These are phyloP conservation scores for Drosophila neutralis DNA, from an alignment of 2,888 invertebrate genomes.

Conservation along the genomic window DNA sequence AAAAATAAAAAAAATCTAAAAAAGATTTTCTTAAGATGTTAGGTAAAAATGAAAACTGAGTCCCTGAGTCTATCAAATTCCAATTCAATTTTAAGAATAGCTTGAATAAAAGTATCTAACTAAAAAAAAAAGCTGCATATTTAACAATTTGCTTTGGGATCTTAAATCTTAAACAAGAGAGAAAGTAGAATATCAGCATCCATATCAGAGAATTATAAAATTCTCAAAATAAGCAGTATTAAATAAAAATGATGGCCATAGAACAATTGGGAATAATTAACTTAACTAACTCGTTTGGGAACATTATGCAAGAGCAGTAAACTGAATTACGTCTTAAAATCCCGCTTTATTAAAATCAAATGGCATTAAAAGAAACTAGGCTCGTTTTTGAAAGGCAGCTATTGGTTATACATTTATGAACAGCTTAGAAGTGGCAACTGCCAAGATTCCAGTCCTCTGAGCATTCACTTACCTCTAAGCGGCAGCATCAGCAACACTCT, in stretches of 20 bases:
- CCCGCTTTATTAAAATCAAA: background rate
- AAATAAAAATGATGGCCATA: background rate
- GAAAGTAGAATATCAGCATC: background rate
- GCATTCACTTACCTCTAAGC: constrained; percentile 74
- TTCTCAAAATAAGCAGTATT: background rate
- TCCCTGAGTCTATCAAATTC: background rate
- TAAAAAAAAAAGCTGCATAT: background rate
- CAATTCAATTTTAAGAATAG: background rate
- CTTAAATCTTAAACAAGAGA: background rate
- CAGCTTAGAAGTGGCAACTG: constrained; percentile 27
- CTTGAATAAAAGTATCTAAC: background rate
- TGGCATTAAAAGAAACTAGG: constrained; percentile 14
- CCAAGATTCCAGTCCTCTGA: constrained; percentile 29
- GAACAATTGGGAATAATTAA: background rate
- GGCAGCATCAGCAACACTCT: constrained; percentile 68
- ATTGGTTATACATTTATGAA: constrained; percentile 23
- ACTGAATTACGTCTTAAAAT: background rate
- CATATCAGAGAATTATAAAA: background rate
- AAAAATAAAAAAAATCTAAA: background rate
- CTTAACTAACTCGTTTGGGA: background rate
- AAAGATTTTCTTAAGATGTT: background rate
- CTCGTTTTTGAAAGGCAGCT: constrained; percentile 62
- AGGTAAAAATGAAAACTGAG: background rate
- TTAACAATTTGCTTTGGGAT: background rate
- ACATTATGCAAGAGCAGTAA: background rate